Conservation (phyloP, 2,888 invertebrate genomes). For the Mesorhabditis belari region DNA sequence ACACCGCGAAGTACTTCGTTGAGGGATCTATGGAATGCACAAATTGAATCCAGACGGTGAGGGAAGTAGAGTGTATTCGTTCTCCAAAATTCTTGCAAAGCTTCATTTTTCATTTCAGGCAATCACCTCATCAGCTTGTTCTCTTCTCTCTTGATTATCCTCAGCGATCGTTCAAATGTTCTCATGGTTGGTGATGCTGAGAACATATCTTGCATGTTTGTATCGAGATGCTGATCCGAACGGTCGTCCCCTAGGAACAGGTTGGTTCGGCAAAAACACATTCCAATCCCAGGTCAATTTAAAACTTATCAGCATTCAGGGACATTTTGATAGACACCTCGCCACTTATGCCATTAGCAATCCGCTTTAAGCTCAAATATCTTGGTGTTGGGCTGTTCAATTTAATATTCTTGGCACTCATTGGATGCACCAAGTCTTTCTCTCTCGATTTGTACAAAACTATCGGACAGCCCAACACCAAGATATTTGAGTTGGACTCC, state of each 20-base stretch:
- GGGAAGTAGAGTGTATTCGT: conserved; percentile 11
- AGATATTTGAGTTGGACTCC: too few relatives aligned
- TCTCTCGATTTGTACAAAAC: too few relatives aligned
- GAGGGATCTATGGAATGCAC: conserved; percentile 15
- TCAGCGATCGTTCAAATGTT: conserved; percentile 7
- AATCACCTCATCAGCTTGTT: conserved; percentile 5
- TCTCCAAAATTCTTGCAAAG: too few relatives aligned
- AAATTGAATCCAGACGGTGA: conserved; percentile 18
- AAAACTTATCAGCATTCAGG: too few relatives aligned
- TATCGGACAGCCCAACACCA: too few relatives aligned
- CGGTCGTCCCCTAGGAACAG: conserved; percentile 13
- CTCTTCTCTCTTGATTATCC: conserved; percentile 8
- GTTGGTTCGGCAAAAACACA: not conserved
- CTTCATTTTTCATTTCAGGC: conserved; percentile 22
- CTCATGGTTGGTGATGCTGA: conserved; percentile 9
- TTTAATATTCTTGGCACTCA: too few relatives aligned
- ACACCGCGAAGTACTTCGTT: conserved; percentile 9
- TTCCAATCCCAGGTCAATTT: too few relatives aligned
- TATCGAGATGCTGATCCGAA: conserved; percentile 10
- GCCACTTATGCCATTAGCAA: too few relatives aligned
- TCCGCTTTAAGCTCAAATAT: too few relatives aligned
- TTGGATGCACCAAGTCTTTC: too few relatives aligned
- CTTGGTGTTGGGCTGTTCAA: too few relatives aligned
- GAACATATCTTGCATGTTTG: conserved; percentile 13
- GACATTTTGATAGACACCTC: too few relatives aligned